Conservation (phyloP, 2,888 invertebrate species). For the Zonitis immaculata region DNA sequence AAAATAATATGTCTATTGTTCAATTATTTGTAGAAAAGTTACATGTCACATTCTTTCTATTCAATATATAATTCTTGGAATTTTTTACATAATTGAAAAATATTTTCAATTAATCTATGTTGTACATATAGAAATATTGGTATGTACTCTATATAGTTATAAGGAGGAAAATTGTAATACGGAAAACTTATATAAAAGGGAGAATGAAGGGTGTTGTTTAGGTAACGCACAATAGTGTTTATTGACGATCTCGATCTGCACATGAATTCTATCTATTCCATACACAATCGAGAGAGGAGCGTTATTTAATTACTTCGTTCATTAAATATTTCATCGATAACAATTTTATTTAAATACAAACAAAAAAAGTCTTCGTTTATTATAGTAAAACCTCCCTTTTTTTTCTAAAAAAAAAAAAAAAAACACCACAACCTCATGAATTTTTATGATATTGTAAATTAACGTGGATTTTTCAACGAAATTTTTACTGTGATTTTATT, state of each 20-base stretch:
- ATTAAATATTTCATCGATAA: slow-evolving; percentile 20
- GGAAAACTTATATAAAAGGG: background rate
- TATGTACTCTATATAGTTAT: background rate
- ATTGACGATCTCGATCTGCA: background rate
- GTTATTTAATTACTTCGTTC: slow-evolving; percentile 20
- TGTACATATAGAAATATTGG: background rate
- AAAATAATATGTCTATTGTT: background rate
- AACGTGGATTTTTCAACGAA: background rate
- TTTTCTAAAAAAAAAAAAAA: background rate
- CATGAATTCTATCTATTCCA: background rate
- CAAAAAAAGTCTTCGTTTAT: background rate
- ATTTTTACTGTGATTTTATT: background rate
- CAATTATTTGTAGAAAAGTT: background rate
- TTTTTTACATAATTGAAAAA: background rate
- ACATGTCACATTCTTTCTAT: too few relatives aligned
- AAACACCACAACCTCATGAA: too few relatives aligned
- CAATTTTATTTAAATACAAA: slow-evolving; percentile 2
- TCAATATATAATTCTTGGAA: too few relatives aligned
- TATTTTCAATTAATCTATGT: background rate
- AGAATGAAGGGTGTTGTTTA: background rate
- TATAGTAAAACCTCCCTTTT: background rate
- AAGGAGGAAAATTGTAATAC: background rate
- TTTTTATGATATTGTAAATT: background rate
- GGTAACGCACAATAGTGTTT: background rate
- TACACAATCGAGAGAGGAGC: slow-evolving; percentile 3